These are phyloP conservation scores for Thunnus maccoyii DNA, from an alignment of 2,113 vertebrate genomes.

Conservation along the genomic window DNA sequence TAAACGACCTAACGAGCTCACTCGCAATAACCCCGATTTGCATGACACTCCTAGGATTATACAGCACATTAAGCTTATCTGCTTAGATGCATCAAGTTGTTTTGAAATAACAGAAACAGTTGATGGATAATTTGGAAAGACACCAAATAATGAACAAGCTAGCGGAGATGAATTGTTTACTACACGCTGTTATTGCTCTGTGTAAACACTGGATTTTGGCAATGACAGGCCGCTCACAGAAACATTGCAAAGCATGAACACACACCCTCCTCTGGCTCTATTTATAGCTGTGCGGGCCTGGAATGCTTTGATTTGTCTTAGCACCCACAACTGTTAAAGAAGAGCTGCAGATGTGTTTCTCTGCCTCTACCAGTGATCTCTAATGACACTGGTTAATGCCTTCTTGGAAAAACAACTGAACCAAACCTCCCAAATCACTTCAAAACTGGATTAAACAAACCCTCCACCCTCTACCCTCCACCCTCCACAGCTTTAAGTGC, in stretches of 20 bases:
- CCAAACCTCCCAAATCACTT: conserved; percentile 21
- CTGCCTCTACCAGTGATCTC: conserved; percentile 50
- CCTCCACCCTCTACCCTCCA: too few relatives aligned
- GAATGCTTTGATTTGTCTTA: conserved; percentile 77
- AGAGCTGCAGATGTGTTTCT: conserved; percentile 60
- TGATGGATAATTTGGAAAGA: conserved; percentile 10
- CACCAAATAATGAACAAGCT: conserved; percentile 27
- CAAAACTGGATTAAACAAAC: conserved; percentile 17
- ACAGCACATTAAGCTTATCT: not conserved
- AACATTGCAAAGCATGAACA: conserved; percentile 64
- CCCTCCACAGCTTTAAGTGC: too few relatives aligned
- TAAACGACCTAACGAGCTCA: not conserved
- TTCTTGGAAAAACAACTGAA: conserved; percentile 38
- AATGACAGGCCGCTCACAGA: conserved; percentile 64
- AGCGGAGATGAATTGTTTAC: conserved; percentile 60
- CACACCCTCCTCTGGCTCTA: conserved; percentile 76
- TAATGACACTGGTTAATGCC: conserved; percentile 51
- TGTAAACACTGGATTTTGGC: conserved; percentile 71
- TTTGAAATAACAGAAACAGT: conserved; percentile 52
- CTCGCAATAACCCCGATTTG: not conserved
- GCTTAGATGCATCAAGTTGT: conserved; percentile 9
- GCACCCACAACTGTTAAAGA: conserved; percentile 57
- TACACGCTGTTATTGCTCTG: conserved; percentile 56
- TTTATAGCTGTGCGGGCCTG: conserved; percentile 74
- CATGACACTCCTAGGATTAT: conserved; percentile 2